These are phyloP conservation scores for Philonicus albiceps DNA, from an alignment of 2,888 invertebrate genomes.

Conservation along the genomic window DNA sequence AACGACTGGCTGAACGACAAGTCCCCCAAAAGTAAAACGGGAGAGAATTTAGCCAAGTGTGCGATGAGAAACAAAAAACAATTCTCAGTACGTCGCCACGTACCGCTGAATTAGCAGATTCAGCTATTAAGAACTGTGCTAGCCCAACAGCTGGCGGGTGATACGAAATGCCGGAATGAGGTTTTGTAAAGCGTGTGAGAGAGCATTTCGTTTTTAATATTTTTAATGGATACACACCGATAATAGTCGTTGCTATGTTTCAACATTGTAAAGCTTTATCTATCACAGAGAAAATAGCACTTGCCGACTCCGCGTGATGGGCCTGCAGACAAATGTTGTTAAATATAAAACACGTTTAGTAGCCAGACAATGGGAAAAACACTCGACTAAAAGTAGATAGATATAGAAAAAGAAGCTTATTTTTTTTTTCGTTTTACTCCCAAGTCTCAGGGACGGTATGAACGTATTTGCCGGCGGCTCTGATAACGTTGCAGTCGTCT, in stretches of 20 bases:
- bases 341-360: not conserved
- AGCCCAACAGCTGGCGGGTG: not conserved
- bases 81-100: not conserved
- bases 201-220: not conserved
- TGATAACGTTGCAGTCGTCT: not conserved
- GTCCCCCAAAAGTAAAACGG: not conserved
- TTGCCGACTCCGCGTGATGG: constrained; percentile 3
- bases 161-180: not conserved
- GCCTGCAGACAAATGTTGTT: not conserved
- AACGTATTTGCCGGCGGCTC: not conserved
- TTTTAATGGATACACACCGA: not conserved
- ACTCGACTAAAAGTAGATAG: not conserved
- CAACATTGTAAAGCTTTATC: not conserved
- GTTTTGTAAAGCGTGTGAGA: not conserved
- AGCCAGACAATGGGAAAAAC: not conserved
- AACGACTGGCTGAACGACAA: not conserved
- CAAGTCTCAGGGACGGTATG: not conserved
- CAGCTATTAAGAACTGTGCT: not conserved
- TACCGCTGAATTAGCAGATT: not conserved
- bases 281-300: not conserved
- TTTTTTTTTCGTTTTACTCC: not conserved
- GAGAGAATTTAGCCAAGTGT: not conserved
- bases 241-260: not conserved
- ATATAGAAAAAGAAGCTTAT: not conserved
- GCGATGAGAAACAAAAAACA: not conserved